Evolutionary conservation across 2,113 vertebrate species (phyloP).

Genomic region (Pavo muticus): DNA sequence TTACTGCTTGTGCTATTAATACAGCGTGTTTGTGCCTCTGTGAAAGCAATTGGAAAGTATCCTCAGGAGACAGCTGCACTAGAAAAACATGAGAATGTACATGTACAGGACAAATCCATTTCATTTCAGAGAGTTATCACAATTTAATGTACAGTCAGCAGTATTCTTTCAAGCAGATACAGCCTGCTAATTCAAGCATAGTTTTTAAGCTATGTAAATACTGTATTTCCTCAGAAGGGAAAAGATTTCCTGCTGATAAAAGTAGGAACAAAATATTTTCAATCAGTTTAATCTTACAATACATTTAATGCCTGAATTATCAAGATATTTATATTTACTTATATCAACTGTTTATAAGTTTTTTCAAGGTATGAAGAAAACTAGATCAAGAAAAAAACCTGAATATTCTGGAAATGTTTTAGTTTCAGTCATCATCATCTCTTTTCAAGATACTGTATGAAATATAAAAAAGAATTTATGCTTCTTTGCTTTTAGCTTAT

Average conservation of each 20-base stretch:
- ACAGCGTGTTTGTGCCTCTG: slow-evolving; percentile 46
- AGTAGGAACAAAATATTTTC: neutral
- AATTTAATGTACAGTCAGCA: neutral
- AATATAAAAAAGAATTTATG: neutral
- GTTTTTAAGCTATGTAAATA: slow-evolving; percentile 9
- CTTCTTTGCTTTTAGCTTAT: neutral
- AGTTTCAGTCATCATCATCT: neutral
- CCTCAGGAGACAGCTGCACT: slow-evolving; percentile 40
- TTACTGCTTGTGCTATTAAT: slow-evolving; percentile 42
- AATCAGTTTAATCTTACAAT: neutral
- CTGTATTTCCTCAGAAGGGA: neutral
- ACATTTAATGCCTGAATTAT: neutral
- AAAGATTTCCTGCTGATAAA: neutral
- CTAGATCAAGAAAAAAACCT: neutral
- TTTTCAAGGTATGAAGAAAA: neutral
- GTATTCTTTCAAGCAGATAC: neutral
- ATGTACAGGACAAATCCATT: neutral
- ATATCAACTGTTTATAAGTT: neutral
- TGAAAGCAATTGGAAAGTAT: slow-evolving; percentile 61
- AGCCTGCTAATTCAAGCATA: neutral
- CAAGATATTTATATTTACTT: neutral
- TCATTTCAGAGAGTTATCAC: neutral
- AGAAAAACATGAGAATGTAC: neutral
- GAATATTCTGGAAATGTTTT: neutral
- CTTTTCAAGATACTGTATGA: neutral